Evolutionary conservation across 2,888 invertebrate genomes (phyloP).

Genomic region (Lasioglossum zephyrum): DNA sequence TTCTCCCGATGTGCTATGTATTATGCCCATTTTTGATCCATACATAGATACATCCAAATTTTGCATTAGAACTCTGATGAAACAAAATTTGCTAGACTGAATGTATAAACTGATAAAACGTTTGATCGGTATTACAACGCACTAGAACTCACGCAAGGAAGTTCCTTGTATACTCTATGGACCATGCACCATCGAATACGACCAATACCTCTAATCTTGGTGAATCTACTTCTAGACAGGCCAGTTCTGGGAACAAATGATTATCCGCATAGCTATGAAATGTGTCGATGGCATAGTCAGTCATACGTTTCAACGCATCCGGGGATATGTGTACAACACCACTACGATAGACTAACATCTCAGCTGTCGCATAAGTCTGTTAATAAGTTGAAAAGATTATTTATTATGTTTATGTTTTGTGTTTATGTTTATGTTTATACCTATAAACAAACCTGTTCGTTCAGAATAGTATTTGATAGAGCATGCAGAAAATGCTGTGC

Average conservation of each 20-base stretch:
- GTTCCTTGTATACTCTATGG: constrained; percentile 58
- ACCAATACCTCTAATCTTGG: constrained; percentile 73
- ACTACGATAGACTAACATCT: constrained; percentile 75
- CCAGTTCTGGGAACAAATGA: constrained; percentile 69
- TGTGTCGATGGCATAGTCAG: constrained; percentile 65
- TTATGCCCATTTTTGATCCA: constrained; percentile 87
- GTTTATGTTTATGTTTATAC: not conserved
- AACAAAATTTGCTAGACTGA: constrained; percentile 11
- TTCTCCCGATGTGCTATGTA: constrained; percentile 87
- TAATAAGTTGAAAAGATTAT: constrained; percentile 19
- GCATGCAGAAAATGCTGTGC: constrained; percentile 71
- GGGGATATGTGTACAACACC: constrained; percentile 74
- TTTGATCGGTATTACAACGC: not conserved
- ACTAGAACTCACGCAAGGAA: constrained; percentile 59
- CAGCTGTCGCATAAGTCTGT: constrained; percentile 75
- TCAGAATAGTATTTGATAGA: constrained; percentile 75
- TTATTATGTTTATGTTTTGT: not conserved
- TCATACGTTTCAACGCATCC: constrained; percentile 71
- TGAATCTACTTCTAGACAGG: constrained; percentile 62
- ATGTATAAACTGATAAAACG: constrained; percentile 2
- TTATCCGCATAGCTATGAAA: constrained; percentile 74
- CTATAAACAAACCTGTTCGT: constrained; percentile 75
- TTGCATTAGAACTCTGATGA: constrained; percentile 86
- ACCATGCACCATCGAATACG: constrained; percentile 74
- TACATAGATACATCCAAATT: constrained; percentile 86